Evolutionary conservation across 2,113 vertebrate species (phyloP).

Genomic region (Numida meleagris): DNA sequence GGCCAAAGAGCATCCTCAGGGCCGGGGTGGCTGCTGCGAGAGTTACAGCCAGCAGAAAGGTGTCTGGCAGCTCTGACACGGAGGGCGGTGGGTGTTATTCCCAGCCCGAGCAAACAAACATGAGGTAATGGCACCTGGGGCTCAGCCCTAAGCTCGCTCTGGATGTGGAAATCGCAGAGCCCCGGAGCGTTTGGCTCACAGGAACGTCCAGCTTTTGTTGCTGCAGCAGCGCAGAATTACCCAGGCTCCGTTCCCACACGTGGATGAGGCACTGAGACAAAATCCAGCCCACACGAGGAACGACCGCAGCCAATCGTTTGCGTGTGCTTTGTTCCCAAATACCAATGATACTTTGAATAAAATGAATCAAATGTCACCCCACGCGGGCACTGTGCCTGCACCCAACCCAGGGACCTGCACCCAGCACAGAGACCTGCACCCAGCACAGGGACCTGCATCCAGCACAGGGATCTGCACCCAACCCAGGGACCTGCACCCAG

Average conservation of each 20-base stretch:
- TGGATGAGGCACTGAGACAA: background rate
- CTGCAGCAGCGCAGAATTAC: background rate
- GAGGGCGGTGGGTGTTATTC: constrained; percentile 6
- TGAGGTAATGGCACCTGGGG: constrained; percentile 57
- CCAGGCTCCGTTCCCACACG: background rate
- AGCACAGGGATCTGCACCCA: background rate
- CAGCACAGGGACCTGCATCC: background rate
- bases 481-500: background rate
- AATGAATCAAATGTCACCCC: background rate
- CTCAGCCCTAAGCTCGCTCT: background rate
- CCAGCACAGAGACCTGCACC: background rate
- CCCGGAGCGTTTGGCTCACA: background rate
- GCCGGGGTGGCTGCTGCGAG: constrained; percentile 5
- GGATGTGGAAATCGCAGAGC: background rate
- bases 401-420: background rate
- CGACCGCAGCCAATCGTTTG: accelerated
- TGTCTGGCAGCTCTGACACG: constrained; percentile 30
- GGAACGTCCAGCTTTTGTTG: background rate
- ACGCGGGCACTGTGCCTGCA: background rate
- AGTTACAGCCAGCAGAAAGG: constrained; percentile 6
- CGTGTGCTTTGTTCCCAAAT: accelerated
- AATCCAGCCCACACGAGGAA: background rate
- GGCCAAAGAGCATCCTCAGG: constrained; percentile 42
- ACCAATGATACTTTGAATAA: background rate
- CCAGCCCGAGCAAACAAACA: constrained; percentile 6